Evolutionary conservation across 2,888 invertebrate species (phyloP).

Genomic region (Dioctria linearis): DNA sequence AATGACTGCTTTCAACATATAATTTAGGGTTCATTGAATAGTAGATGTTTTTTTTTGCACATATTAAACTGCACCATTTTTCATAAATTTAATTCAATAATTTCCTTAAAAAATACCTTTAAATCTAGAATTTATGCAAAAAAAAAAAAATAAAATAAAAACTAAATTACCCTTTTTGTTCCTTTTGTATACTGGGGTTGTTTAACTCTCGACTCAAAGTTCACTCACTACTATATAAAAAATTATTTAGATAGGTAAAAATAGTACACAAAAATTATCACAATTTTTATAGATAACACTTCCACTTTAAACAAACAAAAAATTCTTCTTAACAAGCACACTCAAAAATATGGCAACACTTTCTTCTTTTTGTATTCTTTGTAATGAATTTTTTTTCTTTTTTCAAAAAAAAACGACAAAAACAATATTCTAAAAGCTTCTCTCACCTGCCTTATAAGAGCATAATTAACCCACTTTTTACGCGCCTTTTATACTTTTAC

Average conservation of each 20-base stretch:
- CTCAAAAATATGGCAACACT: background rate
- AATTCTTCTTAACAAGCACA: slow-evolving; percentile 28
- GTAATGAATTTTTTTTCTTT: background rate
- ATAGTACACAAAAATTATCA: background rate
- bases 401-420: slow-evolving; percentile 10
- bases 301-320: background rate
- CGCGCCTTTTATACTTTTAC: background rate
- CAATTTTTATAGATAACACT: slow-evolving; percentile 8
- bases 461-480: slow-evolving; percentile 48
- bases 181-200: too few relatives aligned
- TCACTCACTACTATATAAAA: too few relatives aligned
- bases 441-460: slow-evolving; percentile 9
- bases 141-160: too few relatives aligned
- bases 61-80: background rate
- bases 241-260: too few relatives aligned
- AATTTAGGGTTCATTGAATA: background rate
- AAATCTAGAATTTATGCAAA: too few relatives aligned
- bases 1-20: background rate
- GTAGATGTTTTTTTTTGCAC: background rate
- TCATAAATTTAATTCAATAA: background rate
- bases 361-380: slow-evolving; percentile 19
- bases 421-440: background rate
- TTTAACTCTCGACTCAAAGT: too few relatives aligned
- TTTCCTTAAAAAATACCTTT: background rate
- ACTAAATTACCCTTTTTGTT: too few relatives aligned